Evolutionary conservation across 2,888 invertebrate genomes (phyloP), one percentile per base, ranked within the genome.

Genomic region (Lasioglossum lativentre): DNA sequence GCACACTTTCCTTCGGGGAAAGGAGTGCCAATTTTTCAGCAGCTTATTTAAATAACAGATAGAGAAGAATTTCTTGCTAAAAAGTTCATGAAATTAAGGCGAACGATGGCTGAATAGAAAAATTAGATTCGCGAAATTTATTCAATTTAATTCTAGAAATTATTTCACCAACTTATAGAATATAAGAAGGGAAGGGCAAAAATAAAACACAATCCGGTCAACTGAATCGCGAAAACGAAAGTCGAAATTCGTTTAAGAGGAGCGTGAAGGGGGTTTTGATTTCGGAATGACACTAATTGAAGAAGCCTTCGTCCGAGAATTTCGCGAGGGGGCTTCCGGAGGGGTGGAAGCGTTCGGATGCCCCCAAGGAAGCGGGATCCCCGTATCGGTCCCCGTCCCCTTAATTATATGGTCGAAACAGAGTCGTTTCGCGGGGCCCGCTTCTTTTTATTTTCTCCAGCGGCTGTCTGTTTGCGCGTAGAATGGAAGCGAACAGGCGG

Each of bases 381-480:
- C 27, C 16, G 47, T 74, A 80, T 80, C 82, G 56, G 40, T 74
- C 27, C 19, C 47, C 63, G 63, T 84, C 74, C 73, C 75, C 63
- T 81, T 81, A 83, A 86, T 81, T 83, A 77, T 83, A 83, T 59
- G 27, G 74, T 52, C 71, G 27, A 42, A 86, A 72, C 75, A 77
- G 83, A 81, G 78, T 81, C 42, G 78, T 78, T 81, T 78, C 80
- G 77, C 76, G 47, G 72, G 52, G 52, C 19, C 34, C 30, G 52
- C 63, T 38, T 63, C 63, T 27, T 71, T 71, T 42, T 59, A 59
- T 74, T 45, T 38, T 75, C 68, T n/a, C 56, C 59, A 2, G 34
- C 45, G 8, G 40, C 45, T 4, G 59, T 59, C 71, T 76, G 63
- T 40, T 77, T 45, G 27, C 80, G 78, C 81, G 79, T 77, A 77